Base-by-base conservation (phyloP, 2,888 invertebrate genomes). In the Eledona agricola region DNA sequence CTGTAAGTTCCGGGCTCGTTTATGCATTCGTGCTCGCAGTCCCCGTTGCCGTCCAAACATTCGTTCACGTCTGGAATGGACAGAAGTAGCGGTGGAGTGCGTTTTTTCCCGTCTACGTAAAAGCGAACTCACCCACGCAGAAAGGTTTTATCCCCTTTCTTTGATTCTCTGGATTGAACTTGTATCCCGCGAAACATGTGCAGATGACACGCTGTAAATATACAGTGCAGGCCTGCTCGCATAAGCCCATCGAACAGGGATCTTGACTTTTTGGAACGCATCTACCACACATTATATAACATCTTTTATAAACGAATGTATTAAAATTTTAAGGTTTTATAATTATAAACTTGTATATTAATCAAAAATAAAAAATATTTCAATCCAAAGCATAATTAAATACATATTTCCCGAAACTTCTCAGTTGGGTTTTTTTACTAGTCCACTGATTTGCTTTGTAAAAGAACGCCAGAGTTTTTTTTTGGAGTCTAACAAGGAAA, bases 171-270 rank as follows among this genome's bases (percentile, higher is more conserved):
- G 78, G 74, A 62, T 78, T 79, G 73, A 85, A 86, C 59, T 75
- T 78, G 72, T 83, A 87, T 1, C 86, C 87, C 13, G 78, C 77
- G 66, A 80, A 82, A 65, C 87, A 87, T 13, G 84, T 82, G 71
- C 87, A 87, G 74, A 86, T 84, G 17, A 87, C 77, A 25, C 80
- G 73, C 54, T 83, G 82, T 7, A 81, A 78, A 38, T 80, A 81
- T n/a, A 85, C 80, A 15, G 82, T 80, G 65, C 87, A 87, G 31
- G 79, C 80, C 66, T 87, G 87, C 70, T 86, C 86, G 69, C 87
- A 87, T 6, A 86, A 74, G 57, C 79, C 77, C 67, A 86, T 73
- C 31, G 81, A 80, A 72, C 87, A 87, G 0, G 85, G 85, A 64
- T 86, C 83, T 58, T 81, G 78, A 1, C 80, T 75, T 62, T 81